These are phyloP conservation scores for Rallus limicola DNA, from an alignment of 2,113 vertebrate species.

Conservation along the genomic window DNA sequence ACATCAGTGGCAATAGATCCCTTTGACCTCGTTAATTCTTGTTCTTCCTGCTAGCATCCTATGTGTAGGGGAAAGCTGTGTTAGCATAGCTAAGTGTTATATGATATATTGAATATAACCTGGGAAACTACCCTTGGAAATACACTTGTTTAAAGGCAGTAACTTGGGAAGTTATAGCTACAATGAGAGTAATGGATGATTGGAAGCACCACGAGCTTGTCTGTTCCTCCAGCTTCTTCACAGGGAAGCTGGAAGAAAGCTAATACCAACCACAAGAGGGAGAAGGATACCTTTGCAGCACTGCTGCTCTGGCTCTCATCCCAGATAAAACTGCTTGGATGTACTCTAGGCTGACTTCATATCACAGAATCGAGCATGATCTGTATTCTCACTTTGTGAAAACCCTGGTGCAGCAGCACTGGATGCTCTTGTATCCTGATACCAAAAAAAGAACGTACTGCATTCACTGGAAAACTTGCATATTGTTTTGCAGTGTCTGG, in stretches of 20 bases:
- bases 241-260: background rate
- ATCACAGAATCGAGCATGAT: background rate
- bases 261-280: constrained; percentile 36
- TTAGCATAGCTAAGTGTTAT: background rate
- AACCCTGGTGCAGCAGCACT: background rate
- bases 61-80: background rate
- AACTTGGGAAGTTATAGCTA: background rate
- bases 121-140: background rate
- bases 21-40: background rate
- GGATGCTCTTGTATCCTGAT: background rate
- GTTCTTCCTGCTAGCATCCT: background rate
- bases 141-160: background rate
- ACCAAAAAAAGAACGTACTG: background rate
- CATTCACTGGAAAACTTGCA: background rate
- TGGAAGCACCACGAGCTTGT: background rate
- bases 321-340: background rate
- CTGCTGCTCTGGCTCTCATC: background rate
- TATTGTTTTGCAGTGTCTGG: background rate
- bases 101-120: background rate
- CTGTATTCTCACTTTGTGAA: background rate
- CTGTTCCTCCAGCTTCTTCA: background rate
- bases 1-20: background rate
- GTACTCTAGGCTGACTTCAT: background rate
- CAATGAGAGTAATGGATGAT: background rate
- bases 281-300: background rate